These are phyloP conservation scores for Daboia siamensis DNA, from an alignment of 2,113 vertebrate species.

Conservation along the genomic window DNA sequence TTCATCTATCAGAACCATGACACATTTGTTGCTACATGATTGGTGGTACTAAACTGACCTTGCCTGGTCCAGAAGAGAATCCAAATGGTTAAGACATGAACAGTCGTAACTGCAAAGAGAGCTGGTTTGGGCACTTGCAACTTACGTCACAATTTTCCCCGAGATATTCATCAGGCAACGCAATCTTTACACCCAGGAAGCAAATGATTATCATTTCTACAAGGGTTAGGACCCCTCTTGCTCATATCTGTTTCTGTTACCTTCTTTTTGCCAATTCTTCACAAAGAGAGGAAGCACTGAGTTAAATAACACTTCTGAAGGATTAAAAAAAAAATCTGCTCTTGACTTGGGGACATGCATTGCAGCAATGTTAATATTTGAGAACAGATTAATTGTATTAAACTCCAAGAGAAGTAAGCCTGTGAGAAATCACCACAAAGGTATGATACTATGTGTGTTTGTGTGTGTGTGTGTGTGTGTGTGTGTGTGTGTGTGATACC, in stretches of 20 bases:
- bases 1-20: no score
- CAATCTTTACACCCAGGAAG: background rate
- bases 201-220: background rate
- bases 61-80: background rate
- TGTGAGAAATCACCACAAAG: background rate
- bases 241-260: background rate
- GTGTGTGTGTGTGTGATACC: no score
- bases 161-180: background rate
- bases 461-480: no score
- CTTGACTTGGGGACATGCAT: background rate
- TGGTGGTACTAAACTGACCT: background rate
- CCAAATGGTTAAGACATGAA: background rate
- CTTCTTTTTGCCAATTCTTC: background rate
- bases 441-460: background rate
- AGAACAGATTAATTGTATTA: background rate
- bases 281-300: background rate
- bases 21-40: background rate
- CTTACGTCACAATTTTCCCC: background rate
- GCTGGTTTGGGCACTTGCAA: background rate
- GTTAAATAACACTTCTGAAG: background rate
- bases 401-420: background rate
- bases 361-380: background rate
- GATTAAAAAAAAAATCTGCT: background rate
- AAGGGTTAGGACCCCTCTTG: background rate
- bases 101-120: background rate